Base-by-base conservation (phyloP, 2,888 invertebrate genomes). In the Drosophila algonquin region DNA sequence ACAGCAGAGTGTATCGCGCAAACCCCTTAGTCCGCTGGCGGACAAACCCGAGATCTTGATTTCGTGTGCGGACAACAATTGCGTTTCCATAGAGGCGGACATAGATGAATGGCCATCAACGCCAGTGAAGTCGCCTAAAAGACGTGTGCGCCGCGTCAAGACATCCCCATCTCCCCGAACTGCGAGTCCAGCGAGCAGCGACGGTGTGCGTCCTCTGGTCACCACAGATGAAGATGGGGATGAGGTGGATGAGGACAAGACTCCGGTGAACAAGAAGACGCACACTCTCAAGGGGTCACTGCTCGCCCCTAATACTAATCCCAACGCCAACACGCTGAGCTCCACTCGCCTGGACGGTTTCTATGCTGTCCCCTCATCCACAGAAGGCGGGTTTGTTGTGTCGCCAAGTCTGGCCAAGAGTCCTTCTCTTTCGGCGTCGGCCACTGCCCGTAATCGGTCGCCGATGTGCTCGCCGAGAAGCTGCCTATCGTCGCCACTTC, bases 61-160 rank as follows among this genome's bases (percentile, higher is more conserved):
- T 21, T 72, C 79, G n/a, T 47, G 46, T n/a, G 77, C 63, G 18
- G 56, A 53, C 7, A 63, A 67, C 45, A 80, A 80, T 9, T 27
- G 55, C 24, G 86, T 54, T 4, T 81, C 76, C 3, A 60, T 80
- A 18, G 89, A 90, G 44, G 91, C 84, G 0, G 91, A 91, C 50
- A 70, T 90, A n/a, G 91, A 91, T 77, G 91, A 91, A 50, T 91
- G 89, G 85, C 89, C 91, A 0, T 80, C 84, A n/a, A 80, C 90
- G 2, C 83, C 91, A 5, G 63, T 87, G 1, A 85, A 81, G n/a
- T 76, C 80, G 0, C 75, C 81, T 0, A 62, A 67, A 1, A 86
- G 91, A 2, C 79, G 81, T 16, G 79, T 87, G n/a, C 87, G 87
- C 10, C 89, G 79, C 12, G 79, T 76, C 0, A 91, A 91, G 52